Evolutionary conservation across 2,797 vertebrate genomes (phyloP).

Genomic region (Notamacropus eugenii): DNA sequence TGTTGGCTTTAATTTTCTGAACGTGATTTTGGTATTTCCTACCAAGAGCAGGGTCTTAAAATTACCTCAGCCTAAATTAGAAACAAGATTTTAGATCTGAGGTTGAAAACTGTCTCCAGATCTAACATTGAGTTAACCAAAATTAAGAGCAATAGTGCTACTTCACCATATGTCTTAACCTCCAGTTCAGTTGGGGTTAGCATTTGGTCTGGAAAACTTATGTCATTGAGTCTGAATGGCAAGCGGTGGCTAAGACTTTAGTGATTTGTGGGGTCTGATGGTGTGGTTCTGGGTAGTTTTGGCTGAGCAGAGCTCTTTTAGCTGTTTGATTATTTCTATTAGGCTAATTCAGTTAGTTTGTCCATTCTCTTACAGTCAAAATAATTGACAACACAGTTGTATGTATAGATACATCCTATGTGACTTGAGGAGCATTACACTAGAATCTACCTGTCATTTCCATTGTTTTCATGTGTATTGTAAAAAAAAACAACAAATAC

Average conservation of each 20-base stretch:
- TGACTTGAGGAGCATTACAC: background rate
- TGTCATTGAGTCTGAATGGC: background rate
- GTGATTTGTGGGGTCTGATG: background rate
- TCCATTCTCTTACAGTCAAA: background rate
- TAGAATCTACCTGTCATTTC: background rate
- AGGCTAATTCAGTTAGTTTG: background rate
- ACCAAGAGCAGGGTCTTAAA: background rate
- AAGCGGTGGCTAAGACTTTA: background rate
- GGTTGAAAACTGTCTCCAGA: constrained; percentile 9
- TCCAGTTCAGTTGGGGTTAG: background rate
- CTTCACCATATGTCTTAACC: background rate
- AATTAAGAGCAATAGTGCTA: background rate
- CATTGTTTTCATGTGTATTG: background rate
- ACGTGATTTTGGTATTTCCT: background rate
- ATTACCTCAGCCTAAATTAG: background rate
- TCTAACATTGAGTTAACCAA: background rate
- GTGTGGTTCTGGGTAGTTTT: background rate
- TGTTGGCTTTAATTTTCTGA: background rate
- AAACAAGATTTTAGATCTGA: background rate
- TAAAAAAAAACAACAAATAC: background rate
- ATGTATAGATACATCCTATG: background rate
- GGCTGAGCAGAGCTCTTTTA: background rate
- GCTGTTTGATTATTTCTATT: background rate
- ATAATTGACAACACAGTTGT: background rate
- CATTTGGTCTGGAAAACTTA: constrained; percentile 19